phyloP scores from a whole-genome alignment of 2,888 invertebrate species.

The Pilophorus perplexus region DNA sequence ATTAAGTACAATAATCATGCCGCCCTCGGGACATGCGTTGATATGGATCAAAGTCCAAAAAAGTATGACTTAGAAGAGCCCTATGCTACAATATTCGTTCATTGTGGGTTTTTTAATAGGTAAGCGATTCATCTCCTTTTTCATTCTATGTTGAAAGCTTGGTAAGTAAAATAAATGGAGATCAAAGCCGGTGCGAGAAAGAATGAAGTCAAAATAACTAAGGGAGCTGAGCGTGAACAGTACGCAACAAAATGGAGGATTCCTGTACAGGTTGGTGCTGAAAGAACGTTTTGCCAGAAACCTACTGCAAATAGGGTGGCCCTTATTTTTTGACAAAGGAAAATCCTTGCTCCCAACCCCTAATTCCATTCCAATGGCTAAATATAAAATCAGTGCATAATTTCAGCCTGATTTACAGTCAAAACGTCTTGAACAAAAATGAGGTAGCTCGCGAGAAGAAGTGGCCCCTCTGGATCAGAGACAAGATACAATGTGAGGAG shows the following conservation, averaged over 20 bases:
- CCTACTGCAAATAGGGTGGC: too few species aligned
- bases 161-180: conserved; percentile 23
- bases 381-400: too few species aligned
- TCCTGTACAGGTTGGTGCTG: not conserved
- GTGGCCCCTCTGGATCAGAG: too few species aligned
- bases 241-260: too few species aligned
- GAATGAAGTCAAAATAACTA: not conserved
- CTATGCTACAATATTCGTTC: conserved; percentile 17
- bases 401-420: too few species aligned
- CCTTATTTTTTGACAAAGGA: too few species aligned
- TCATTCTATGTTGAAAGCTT: not conserved
- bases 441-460: too few species aligned
- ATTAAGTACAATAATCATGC: conserved; percentile 36
- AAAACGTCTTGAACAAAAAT: too few species aligned
- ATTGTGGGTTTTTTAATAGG: not conserved
- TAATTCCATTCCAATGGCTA: too few species aligned
- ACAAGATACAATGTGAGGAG: too few species aligned
- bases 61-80: conserved; percentile 32
- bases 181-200: conserved; percentile 30
- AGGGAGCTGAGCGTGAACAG: too few species aligned
- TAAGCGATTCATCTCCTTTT: not conserved
- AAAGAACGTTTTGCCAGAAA: not conserved
- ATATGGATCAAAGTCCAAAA: conserved; percentile 38
- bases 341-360: too few species aligned
- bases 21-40: conserved; percentile 7